Evolutionary conservation across 2,888 invertebrate species (phyloP), one percentile per base, ranked within the genome.

Genomic region (Chrysotoxum bicinctum): DNA sequence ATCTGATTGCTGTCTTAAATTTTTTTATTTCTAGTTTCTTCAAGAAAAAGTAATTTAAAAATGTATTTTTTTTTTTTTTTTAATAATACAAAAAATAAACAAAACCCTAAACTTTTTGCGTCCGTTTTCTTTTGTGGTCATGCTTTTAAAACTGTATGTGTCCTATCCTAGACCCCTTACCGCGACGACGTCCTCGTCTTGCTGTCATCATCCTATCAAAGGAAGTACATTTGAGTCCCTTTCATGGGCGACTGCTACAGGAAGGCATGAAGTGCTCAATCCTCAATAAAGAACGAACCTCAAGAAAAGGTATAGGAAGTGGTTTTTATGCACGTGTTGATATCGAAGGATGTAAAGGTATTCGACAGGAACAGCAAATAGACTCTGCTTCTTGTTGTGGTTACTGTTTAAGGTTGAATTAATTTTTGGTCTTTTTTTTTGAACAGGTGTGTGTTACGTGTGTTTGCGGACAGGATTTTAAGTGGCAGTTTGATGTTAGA

Each of bases 321-420:
- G 69, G 68, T 69, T 62, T 68, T 74, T 48, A 73, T 79, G 73
- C 79, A 79, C 80, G 80, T 69, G 60, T 68, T 80, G 78, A 30
- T 56, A 72, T 58, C 40, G 48, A 48, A 72, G 70, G 56, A 26
- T 64, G 60, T 21, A 43, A 23, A 64, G 78, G 54, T 56, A 32
- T 70, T 52, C 19, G 35, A 77, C 40, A 68, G 68, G 54, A 40
- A 77, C 16, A 37, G 16, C 60, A 45, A 54, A 54, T 32, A 19
- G 69, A 50, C 48, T 30, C 23, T 23, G 52, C 23, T 62, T 43
- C 69, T 70, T 35, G 69, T 70, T 77, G 70, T 62, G 62, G 23
- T 70, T 19, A 26, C 40, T 62, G 43, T 69, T 54, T 43, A 52
- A 43, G 58, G 54, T 76, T 69, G 50, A 54, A 62, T 43, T 62